Conservation (phyloP, 2,888 invertebrate genomes). For the Trichacis sp. region DNA sequence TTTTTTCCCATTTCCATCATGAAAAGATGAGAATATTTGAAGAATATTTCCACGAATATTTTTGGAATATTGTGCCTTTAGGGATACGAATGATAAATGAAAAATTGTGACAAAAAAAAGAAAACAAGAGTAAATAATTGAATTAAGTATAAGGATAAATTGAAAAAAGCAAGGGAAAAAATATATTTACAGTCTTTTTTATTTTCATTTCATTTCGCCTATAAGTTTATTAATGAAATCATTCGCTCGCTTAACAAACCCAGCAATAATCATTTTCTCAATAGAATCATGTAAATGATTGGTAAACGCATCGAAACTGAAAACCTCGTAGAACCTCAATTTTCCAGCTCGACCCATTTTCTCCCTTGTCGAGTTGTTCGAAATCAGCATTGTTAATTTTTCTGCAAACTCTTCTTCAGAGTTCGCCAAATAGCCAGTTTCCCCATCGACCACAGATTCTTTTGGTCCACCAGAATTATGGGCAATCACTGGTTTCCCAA, state of each 20-base stretch:
- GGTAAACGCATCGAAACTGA: conserved; percentile 87
- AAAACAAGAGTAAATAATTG: no score
- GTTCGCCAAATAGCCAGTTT: conserved; percentile 85
- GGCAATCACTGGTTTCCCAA: conserved; percentile 92
- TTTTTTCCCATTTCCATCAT: no score
- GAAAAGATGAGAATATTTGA: no score
- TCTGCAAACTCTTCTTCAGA: conserved; percentile 79
- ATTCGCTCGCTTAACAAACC: no score
- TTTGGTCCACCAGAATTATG: conserved; percentile 95
- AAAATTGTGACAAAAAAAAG: no score
- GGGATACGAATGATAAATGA: no score
- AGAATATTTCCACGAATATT: no score
- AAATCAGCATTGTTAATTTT: conserved; percentile 80
- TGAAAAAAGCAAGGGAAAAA: no score
- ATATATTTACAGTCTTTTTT: neutral
- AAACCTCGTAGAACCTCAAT: conserved; percentile 80
- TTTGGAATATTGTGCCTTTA: no score
- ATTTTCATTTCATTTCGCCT: no score
- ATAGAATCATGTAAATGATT: conserved; percentile 73
- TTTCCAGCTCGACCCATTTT: conserved; percentile 83
- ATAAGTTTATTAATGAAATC: no score
- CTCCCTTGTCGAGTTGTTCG: conserved; percentile 73
- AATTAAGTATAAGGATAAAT: no score
- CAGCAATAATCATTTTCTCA: conserved; percentile 8
- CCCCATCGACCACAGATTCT: conserved; percentile 87